Conservation (phyloP, 2,888 invertebrate species). For the Sminthurides aquaticus region DNA sequence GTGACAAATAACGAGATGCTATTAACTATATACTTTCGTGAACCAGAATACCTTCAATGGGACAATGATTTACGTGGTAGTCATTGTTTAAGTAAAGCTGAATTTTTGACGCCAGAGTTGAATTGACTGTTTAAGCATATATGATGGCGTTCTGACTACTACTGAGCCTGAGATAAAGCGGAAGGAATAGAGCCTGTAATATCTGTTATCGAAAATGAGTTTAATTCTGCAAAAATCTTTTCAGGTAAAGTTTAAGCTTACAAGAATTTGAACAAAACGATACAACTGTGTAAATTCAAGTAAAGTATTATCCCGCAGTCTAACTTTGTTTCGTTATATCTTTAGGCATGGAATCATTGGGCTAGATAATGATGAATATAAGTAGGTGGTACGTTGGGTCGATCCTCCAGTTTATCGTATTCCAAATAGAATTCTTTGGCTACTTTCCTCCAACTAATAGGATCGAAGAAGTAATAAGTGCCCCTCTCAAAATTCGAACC, state of each 20-base stretch:
- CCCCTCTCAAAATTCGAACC: slow-evolving; percentile 94
- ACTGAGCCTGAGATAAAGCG: too few species aligned
- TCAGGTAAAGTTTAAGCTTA: slow-evolving; percentile 27
- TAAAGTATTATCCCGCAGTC: slow-evolving; percentile 26
- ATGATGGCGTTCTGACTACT: too few species aligned
- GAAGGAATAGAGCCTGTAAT: too few species aligned
- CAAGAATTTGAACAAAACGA: slow-evolving; percentile 28
- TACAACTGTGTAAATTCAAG: slow-evolving; percentile 25
- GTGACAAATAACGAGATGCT: too few species aligned
- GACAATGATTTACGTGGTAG: too few species aligned
- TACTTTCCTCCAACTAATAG: slow-evolving; percentile 97
- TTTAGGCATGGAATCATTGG: slow-evolving; percentile 31
- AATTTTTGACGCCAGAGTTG: too few species aligned
- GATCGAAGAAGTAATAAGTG: slow-evolving; percentile 99
- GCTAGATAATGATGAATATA: slow-evolving; percentile 47
- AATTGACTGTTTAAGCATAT: too few species aligned
- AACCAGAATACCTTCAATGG: too few species aligned
- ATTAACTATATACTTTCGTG: too few species aligned
- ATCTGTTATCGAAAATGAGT: slow-evolving; percentile 25
- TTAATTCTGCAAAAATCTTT: slow-evolving; percentile 27
- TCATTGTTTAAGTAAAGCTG: too few species aligned
- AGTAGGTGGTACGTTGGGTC: slow-evolving; percentile 66
- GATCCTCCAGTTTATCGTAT: slow-evolving; percentile 95
- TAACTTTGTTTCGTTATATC: slow-evolving; percentile 25
- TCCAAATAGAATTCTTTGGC: slow-evolving; percentile 98